Base-by-base conservation (phyloP, 2,113 vertebrate species). In the Empidonax traillii region DNA sequence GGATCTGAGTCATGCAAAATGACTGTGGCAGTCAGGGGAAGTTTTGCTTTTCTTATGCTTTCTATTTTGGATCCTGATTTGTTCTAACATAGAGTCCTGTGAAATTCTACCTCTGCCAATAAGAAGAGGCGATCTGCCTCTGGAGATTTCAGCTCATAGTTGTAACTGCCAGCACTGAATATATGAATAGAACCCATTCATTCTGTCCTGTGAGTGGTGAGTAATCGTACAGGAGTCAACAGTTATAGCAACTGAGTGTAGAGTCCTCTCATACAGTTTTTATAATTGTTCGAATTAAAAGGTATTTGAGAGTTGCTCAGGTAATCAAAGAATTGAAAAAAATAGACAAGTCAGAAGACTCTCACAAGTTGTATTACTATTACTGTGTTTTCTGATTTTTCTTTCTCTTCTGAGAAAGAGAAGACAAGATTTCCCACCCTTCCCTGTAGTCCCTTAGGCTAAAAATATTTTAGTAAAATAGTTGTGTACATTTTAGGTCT, bases 31-130 rank as follows among this genome's bases (percentile, higher is more conserved):
- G 51, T 80, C 62, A 79, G n/a, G 55, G 14, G 51, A 90, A 86
- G 43, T 69, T 84, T 66, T 88, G 15, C 63, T 87, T 79, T 82
- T 75, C 71, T 93, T 68, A 15, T 31, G 20, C 12, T 28, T 5
- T 3, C 37, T 82, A 0, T 55, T 96, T 92, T 86, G 76, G 65
- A 74, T 84, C 76, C 47, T 74, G 69, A 62, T 85, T 89, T 93
- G 31, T 66, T 94, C 65, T 92, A 59, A 43, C 61, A 17, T 21
- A 28, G 47, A 72, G 43, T 51, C 93, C 69, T 90, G 47, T 94
- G 95, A 96, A 97, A 93, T 85, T 92, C 79, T 90, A 59, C 61
- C 89, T 81, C 83, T 82, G 73, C 65, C 89, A 90, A 81, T 84
- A 81, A 78, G 85, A 90, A 85, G 72, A 51, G 63, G 28, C 56